Base-by-base conservation (phyloP, 2,888 invertebrate genomes). In the Thymelicus acteon region DNA sequence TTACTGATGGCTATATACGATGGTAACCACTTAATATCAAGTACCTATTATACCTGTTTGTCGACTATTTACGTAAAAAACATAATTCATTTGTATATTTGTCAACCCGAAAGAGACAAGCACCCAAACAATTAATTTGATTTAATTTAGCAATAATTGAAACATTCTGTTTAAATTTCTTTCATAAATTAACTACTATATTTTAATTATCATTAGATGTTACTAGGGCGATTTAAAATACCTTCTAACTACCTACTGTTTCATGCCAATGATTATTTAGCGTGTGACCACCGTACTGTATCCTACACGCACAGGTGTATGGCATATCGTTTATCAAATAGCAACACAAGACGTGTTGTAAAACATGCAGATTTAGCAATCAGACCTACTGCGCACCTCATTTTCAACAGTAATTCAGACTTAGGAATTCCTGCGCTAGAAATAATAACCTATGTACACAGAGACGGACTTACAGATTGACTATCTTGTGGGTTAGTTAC, bases 241-340 rank as follows among this genome's bases (percentile, higher is more conserved):
- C 49, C 8, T 64, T 58, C 24, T 54, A 24, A 4, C 12, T 60
- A 63, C 63, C 8, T 64, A 63, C 57, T 39, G 70, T 60, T 64
- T 64, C 64, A 64, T 58, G 64, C 60, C 60, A 70, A 60, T 64
- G 64, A 31, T 19, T 70, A 70, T 70, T 60, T 70, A 64, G 70
- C 60, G 60, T 70, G 40, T 52, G 60, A 24, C 63, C 69, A 69
- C 39, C 49, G 63, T 69, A 63, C 69, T 70, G 69, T 70, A 47
- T 69, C 63, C 58, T 49, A 49, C 62, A 60, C 63, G 69, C 63
- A 58, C 61, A 48, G 19, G 47, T 63, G n/a, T 58, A 63, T 49
- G 24, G 39, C 58, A 60, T 69, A 69, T 69, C 48, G 58, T 63
- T 40, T 63, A 64, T 58, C 68, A 69, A 69, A 68, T 8, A 31